Percentiles rank a stretch among this genome's conserved stretches.
These are phyloP conservation scores for Ophthalmotilapia sp. DNA, from an alignment of 2,113 vertebrate species.

Conservation along the genomic window DNA sequence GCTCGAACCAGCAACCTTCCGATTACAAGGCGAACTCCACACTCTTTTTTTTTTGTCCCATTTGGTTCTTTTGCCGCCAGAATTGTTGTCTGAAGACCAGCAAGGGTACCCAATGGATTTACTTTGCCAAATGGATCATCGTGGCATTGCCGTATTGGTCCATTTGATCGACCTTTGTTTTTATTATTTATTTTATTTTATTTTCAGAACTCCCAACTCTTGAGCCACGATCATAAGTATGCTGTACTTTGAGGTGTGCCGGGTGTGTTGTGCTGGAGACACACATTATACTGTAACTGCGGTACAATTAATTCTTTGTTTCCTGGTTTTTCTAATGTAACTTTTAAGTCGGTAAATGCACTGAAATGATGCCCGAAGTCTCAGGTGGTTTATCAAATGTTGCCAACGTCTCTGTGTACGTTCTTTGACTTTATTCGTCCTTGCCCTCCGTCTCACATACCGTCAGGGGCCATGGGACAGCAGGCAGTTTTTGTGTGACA, in stretches of 20 bases:
- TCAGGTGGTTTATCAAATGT: background rate
- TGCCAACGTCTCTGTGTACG: background rate
- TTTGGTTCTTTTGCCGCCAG: no score
- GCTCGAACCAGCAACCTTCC: no score
- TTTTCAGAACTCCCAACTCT: background rate
- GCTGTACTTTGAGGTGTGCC: accelerated
- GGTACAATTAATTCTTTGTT: background rate
- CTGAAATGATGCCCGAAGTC: background rate
- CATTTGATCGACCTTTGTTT: no score
- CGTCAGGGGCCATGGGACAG: constrained; percentile 80
- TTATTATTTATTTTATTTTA: no score
- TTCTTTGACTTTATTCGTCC: background rate
- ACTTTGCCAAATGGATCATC: no score
- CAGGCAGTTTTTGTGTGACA: constrained; percentile 54
- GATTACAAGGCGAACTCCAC: no score
- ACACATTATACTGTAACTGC: background rate
- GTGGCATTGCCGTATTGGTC: no score
- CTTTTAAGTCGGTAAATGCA: background rate
- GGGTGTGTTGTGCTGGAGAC: background rate
- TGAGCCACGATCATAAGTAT: accelerated
- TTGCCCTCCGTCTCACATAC: constrained; percentile 59
- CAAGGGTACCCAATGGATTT: no score
- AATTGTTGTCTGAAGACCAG: no score
- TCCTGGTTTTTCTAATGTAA: background rate
- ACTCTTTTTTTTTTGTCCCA: no score